Evolutionary conservation across 2,797 vertebrate species (phyloP), one percentile per base, ranked within the genome.

Genomic region (Poecilia velifera): DNA sequence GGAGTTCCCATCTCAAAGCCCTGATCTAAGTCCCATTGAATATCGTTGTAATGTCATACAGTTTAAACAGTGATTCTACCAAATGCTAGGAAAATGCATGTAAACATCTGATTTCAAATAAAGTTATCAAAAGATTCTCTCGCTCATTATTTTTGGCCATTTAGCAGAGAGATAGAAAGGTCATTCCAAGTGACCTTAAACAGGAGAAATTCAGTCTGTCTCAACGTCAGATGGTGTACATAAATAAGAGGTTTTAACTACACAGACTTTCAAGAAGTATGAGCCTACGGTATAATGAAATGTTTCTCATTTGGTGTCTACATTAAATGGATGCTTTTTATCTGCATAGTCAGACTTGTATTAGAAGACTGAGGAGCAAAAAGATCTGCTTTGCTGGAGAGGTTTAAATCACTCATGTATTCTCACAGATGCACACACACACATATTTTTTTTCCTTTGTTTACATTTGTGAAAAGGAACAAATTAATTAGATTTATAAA

Each of bases 301-400:
- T 55, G 46, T 59, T 51, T 71, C 39, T 46, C 82, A 84, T 83
- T 86, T 46, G 78, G 46, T 73, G 45, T 76, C 16, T 73, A 57
- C 71, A 76, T 62, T 8, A 10, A 41, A 22, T 80, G 49, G 70
- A 66, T 78, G 45, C 76, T 84, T 75, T 76, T 73, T 85, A 59
- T 28, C 59, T 76, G 77, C 84, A 77, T 88, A 79, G 82, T 79
- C 74, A 85, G 72, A 78, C 68, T 84, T 77, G 74, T 82, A 81
- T 83, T 41, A 68, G 4, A 68, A 68, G 9, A 25, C 6, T 41
- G 20, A 68, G 64, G 8, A 68, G 20, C 36, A 68, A 68, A 22
- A 25, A 68, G 1, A 20, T 25, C 20, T 68, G 53, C 1, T 12
- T 59, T 76, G 57, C 41, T 70, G 74, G 59, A 70, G 77, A 57